Evolutionary conservation across 2,113 vertebrate genomes (phyloP).

Genomic region (Megalops atlanticus): DNA sequence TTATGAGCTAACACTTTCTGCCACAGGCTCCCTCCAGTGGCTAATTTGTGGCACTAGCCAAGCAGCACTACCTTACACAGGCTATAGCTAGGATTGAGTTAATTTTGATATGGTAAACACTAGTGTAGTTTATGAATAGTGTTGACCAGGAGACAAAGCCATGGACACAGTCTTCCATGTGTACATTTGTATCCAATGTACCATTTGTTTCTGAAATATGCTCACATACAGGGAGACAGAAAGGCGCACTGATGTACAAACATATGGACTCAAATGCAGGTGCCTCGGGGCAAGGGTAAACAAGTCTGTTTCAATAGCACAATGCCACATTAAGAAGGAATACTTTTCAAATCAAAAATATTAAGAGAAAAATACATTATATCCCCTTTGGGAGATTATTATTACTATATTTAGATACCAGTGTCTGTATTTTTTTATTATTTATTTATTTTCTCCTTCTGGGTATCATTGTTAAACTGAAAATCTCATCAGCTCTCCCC

Average conservation of each 20-base stretch:
- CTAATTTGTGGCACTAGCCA: background rate
- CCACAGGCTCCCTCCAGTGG: background rate
- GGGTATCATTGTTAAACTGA: constrained; percentile 4
- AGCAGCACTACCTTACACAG: too few relatives aligned
- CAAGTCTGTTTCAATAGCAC: background rate
- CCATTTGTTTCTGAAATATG: background rate
- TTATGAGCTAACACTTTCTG: background rate
- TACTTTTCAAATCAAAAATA: too few relatives aligned
- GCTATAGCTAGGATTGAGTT: background rate
- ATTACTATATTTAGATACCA: too few relatives aligned
- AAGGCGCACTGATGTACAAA: background rate
- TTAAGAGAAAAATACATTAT: too few relatives aligned
- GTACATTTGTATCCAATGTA: background rate
- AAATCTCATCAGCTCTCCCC: background rate
- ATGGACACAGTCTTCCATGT: background rate
- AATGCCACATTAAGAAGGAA: background rate
- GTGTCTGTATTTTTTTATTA: background rate
- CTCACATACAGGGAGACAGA: background rate
- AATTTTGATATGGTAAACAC: background rate
- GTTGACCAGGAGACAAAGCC: background rate
- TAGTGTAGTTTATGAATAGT: background rate
- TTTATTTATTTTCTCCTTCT: background rate
- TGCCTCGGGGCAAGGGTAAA: background rate
- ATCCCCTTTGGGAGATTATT: too few relatives aligned
- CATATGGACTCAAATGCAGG: background rate